A percentile compares a stretch with the other conserved stretches of the same genome.
Evolutionary conservation across 2,113 vertebrate genomes (phyloP).

Genomic region (Kryptolebias marmoratus): DNA sequence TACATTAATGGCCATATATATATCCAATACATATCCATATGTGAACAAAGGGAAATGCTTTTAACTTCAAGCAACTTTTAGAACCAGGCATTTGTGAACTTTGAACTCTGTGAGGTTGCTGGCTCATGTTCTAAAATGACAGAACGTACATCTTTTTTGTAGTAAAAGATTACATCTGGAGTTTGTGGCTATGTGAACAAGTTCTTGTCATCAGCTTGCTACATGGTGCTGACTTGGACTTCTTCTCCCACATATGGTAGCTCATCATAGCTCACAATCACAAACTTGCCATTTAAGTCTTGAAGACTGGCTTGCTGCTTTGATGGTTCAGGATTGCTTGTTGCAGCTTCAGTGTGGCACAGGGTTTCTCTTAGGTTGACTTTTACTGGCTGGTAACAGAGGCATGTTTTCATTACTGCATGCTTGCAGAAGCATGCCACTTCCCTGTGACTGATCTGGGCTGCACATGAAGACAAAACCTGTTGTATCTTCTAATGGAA

Average conservation of each 20-base stretch:
- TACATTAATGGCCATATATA: too few species aligned
- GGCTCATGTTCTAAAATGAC: conserved; percentile 2
- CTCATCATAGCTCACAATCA: background rate
- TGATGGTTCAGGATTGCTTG: background rate
- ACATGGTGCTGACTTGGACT: background rate
- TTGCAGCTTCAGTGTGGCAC: background rate
- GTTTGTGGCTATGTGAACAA: conserved; percentile 3
- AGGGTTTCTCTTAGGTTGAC: too few species aligned
- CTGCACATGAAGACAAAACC: background rate
- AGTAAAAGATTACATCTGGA: background rate
- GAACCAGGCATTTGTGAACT: background rate
- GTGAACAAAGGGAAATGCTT: background rate
- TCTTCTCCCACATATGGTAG: conserved; percentile 1
- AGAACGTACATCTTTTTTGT: background rate
- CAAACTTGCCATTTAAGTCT: background rate
- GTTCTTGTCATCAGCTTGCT: background rate
- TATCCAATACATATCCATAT: too few species aligned
- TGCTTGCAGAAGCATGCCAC: background rate
- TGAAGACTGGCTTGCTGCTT: background rate
- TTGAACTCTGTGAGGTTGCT: background rate
- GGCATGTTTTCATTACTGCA: background rate
- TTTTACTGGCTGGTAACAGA: background rate
- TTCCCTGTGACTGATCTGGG: background rate
- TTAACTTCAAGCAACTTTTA: background rate
- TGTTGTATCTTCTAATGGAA: background rate